Evolutionary conservation across 2,888 invertebrate genomes (phyloP), one percentile per base, ranked within the genome.

Genomic region (Ashinkailepas kermadecensis): DNA sequence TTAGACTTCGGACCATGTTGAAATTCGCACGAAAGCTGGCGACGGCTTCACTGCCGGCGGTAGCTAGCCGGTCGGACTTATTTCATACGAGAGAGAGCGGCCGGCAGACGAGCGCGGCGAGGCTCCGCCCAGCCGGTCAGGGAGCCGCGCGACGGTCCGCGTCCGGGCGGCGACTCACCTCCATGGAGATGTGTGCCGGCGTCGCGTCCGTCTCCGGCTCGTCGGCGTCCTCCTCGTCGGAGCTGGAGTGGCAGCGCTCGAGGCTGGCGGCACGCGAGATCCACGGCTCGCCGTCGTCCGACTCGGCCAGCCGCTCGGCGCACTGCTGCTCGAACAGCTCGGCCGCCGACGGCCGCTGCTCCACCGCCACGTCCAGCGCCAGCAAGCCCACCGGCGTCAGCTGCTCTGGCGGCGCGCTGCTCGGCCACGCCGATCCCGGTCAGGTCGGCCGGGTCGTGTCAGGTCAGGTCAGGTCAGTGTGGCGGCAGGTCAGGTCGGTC

Each of bases 261-360:
- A 25, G 58, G 58, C 58, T 25, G 79, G 23, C 79, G 58, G 25
- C 23, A 10, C 23, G 57, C 58, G 59, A 12, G 25, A 58, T 10
- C 79, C 58, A 59, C 79, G 23, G 23, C 9, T 58, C 79, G 9
- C 18, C 13, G 13, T 58, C 79, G 58, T 25, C 58, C 23, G 59
- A 23, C 6, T 12, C 58, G 58, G 23, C 18, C 15, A 74, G 21
- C 18, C 74, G 39, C 74, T 74, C 54, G 9, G 54, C 39, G 21
- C 74, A 74, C 74, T 74, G 74, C 74, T 74, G 74, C 54, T 23
- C 58, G 79, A 79, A 79, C 79, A 79, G 79, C 15, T 79, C 79
- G 58, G 58, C 79, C 58, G 79, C 79, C 58, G 74, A 74, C 8
- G 54, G 74, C 21, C 74, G 74, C 56, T 21, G 54, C 15, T 74